Conservation (phyloP, 92 coral and sea anemone species). For the Pocillopora grandis region DNA sequence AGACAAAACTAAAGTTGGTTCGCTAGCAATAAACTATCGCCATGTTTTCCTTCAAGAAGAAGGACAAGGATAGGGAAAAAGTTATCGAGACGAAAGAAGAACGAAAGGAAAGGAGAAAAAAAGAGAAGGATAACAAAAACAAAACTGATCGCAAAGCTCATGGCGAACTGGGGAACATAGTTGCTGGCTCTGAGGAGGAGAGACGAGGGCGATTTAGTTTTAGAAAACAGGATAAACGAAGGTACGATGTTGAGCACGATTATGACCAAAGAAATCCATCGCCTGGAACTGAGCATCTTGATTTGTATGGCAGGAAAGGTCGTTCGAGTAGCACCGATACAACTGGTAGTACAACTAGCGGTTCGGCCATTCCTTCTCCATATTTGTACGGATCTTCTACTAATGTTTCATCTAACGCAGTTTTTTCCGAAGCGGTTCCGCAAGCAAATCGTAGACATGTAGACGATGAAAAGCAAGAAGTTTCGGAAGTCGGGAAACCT, state of each 20-base stretch:
- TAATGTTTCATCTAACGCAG: slow-evolving; percentile 4
- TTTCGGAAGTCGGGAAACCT: slow-evolving; percentile 50
- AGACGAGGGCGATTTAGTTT: slow-evolving; percentile 77
- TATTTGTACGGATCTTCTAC: slow-evolving; percentile 13
- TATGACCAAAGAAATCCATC: slow-evolving; percentile 51
- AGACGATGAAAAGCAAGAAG: slow-evolving; percentile 45
- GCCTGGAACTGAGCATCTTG: slow-evolving; percentile 51
- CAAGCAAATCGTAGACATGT: slow-evolving; percentile 7
- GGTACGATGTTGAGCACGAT: slow-evolving; percentile 82
- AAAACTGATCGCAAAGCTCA: slow-evolving; percentile 66
- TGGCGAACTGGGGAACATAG: slow-evolving; percentile 73
- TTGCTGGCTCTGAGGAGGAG: slow-evolving; percentile 71
- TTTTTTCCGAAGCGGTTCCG: not conserved
- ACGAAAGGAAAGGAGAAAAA: slow-evolving; percentile 81
- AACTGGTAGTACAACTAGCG: slow-evolving; percentile 58
- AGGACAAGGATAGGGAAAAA: slow-evolving; percentile 91
- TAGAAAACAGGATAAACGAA: slow-evolving; percentile 69
- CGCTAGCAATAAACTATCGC: slow-evolving; percentile 46
- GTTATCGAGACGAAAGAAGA: slow-evolving; percentile 87
- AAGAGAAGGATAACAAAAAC: slow-evolving; percentile 81
- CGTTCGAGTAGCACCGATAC: slow-evolving; percentile 64
- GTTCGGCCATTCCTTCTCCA: slow-evolving; percentile 18
- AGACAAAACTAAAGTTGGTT: slow-evolving; percentile 39
- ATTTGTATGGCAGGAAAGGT: slow-evolving; percentile 46
- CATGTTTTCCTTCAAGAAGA: slow-evolving; percentile 98